Conservation (phyloP, 2,113 vertebrate genomes). For the Bothrops jararaca region DNA sequence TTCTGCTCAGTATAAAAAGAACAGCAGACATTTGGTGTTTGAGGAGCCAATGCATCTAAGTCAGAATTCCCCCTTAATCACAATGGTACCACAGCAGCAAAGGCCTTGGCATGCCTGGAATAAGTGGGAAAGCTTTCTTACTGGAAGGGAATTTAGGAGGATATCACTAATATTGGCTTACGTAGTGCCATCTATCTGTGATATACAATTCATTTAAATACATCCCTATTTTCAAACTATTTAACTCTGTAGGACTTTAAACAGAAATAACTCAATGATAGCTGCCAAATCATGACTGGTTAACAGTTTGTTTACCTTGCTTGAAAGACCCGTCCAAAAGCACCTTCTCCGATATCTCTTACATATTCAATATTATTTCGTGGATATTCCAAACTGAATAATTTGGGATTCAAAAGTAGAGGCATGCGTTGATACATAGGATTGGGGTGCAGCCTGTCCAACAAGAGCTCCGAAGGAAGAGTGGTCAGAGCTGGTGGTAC, state of each 20-base stretch:
- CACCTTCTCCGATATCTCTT: constrained; percentile 94
- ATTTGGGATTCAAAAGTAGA: constrained; percentile 90
- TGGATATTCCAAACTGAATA: constrained; percentile 94
- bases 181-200: neutral
- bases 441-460: constrained; percentile 94
- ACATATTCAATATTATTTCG: constrained; percentile 98
- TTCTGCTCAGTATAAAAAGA: neutral
- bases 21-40: neutral
- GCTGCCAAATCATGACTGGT: neutral
- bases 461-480: constrained; percentile 90
- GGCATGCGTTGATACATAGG: constrained; percentile 98
- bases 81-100: neutral
- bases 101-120: neutral
- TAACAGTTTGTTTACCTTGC: constrained; percentile 78
- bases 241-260: neutral
- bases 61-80: neutral
- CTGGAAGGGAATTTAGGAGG: neutral
- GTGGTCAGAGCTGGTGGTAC: constrained; percentile 83
- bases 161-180: neutral
- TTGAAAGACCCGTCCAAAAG: constrained; percentile 96
- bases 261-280: neutral
- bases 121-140: neutral
- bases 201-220: neutral
- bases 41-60: neutral
- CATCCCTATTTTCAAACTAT: neutral